These are phyloP conservation scores for Elmis aenea DNA, from an alignment of 2,888 invertebrate species.

Conservation along the genomic window DNA sequence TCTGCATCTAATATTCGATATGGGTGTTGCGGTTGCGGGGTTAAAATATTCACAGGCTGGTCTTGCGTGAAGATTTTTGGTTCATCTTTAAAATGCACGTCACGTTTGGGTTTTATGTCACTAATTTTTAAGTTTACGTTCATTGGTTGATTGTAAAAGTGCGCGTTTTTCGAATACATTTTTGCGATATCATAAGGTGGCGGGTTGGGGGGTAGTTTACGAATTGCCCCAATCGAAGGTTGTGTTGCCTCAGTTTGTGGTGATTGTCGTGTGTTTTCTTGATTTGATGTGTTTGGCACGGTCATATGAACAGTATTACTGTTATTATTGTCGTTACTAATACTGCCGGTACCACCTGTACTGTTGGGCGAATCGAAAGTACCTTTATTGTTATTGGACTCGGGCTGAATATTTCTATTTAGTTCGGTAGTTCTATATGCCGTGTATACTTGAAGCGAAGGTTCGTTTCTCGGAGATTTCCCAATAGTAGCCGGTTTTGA, in stretches of 20 bases:
- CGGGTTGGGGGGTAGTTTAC: conserved; percentile 48
- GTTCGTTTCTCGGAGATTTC: not conserved
- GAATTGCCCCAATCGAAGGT: not conserved
- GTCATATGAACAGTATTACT: too few species aligned
- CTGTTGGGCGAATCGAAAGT: not conserved
- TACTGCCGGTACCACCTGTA: not conserved
- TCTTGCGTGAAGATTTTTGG: conserved; percentile 32
- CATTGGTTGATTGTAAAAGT: conserved; percentile 50
- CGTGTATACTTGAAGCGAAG: not conserved
- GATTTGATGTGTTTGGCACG: too few species aligned
- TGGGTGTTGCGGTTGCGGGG: conserved; percentile 26
- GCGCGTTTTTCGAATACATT: conserved; percentile 74
- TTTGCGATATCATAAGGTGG: conserved; percentile 84
- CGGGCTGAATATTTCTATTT: too few species aligned
- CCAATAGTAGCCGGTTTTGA: too few species aligned
- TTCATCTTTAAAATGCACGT: conserved; percentile 22
- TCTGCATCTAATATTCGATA: not conserved
- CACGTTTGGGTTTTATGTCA: conserved; percentile 3
- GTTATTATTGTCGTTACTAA: too few species aligned
- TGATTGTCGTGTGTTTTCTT: too few species aligned
- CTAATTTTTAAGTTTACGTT: conserved; percentile 17
- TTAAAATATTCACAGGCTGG: conserved; percentile 28
- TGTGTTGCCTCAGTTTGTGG: too few species aligned
- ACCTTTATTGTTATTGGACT: not conserved
- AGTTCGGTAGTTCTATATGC: too few species aligned